Evolutionary conservation across 2,113 vertebrate genomes (phyloP), one percentile per base, ranked within the genome.

Genomic region (Alethe castanea): DNA sequence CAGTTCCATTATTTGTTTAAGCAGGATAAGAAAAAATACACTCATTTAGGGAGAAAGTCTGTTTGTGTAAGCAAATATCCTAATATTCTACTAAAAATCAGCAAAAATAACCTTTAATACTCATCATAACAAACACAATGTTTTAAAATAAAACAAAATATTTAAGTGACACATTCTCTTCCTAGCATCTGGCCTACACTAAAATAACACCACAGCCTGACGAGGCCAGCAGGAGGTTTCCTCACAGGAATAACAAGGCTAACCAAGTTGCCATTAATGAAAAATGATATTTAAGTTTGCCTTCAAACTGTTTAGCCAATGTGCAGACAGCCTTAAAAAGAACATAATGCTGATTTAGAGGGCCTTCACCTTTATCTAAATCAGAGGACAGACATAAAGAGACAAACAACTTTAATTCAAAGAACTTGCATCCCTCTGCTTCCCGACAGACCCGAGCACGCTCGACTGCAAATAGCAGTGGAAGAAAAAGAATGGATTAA

Each of bases 321-420:
- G 0, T 57, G 67, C 42, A 89, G 64, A n/a, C 25, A 81, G 77
- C 57, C 77, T 74, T 38, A 69, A 29, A 77, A 81, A 81, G 64
- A 74, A 74, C 29, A 25, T 38, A 86, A 71, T 19, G 54, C 47
- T 71, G 52, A 89, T 89, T 89, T 71, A 92, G 77, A 23, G 0
- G 2, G 64, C 65, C 62, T 89, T 81, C 86, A 88, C 73, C 64
- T 78, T 89, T 64, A 70, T 88, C 83, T 83, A 62, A 94, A 92
- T 87, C 65, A 92, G 47, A 89, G 60, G 33, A 67, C 57, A 87
- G 90, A 88, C 89, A 66, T 59, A 86, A 82, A 79, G 80, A 88
- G 86, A 86, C 80, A 92, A 90, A 92, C 59, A 94, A 82, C 80
- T 96, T 94, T 50, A 96, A 91, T 70, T 52, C 72, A 66, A 42